Conservation (phyloP, 1,140 invertebrate genomes). For the Apis laboriosa region DNA sequence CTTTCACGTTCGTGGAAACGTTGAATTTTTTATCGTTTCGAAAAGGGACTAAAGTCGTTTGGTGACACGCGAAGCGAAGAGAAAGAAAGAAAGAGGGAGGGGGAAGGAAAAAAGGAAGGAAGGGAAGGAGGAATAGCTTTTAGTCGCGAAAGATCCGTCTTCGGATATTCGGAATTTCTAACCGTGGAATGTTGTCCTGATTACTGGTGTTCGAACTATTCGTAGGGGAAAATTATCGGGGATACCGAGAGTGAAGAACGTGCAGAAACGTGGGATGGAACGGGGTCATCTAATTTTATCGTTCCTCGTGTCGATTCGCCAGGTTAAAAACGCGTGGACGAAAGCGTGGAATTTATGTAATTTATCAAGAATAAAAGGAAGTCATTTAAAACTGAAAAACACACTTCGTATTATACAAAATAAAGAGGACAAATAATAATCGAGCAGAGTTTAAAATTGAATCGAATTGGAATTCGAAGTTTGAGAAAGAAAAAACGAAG, state of each 20-base stretch:
- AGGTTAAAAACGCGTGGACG: background rate
- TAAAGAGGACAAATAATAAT: too few species aligned
- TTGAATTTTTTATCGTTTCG: conserved; percentile 26
- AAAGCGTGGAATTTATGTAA: background rate
- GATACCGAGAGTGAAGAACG: too few species aligned
- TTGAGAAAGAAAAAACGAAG: too few species aligned
- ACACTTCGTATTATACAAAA: too few species aligned
- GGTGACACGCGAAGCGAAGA: too few species aligned
- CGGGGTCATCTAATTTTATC: conserved; percentile 1
- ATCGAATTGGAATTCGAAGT: too few species aligned
- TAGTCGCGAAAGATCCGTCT: background rate
- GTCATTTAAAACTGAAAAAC: background rate
- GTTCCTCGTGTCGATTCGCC: background rate
- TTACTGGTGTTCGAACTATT: conserved; percentile 25
- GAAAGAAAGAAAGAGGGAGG: background rate
- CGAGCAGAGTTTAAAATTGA: too few species aligned
- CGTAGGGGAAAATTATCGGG: conserved; percentile 2
- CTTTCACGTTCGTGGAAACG: background rate
- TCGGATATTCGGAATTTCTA: background rate
- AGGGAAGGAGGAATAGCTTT: background rate
- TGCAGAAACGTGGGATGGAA: background rate
- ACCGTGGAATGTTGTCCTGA: background rate
- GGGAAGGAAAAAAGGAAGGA: too few species aligned
- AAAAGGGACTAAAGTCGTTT: background rate
- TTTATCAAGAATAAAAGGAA: background rate